A percentile compares a stretch with the other conserved stretches of the same genome.
These are phyloP conservation scores for Phortica variegata DNA, from an alignment of 1,140 invertebrate species.

Conservation along the genomic window DNA sequence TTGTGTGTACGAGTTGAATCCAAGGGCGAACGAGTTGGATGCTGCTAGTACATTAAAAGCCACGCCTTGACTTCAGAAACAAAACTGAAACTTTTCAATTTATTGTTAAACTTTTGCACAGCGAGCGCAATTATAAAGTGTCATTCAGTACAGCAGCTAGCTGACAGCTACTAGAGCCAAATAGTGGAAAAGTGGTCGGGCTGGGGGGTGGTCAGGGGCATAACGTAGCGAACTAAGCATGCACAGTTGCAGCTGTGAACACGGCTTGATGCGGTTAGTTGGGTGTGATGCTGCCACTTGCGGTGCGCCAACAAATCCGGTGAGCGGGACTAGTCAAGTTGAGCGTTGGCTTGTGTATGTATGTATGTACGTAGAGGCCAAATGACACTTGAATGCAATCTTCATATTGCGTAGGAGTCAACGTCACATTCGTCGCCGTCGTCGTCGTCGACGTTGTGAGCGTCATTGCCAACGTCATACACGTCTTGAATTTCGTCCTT, in stretches of 20 bases:
- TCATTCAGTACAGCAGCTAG: slow-evolving; percentile 40
- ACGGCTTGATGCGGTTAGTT: too few species aligned
- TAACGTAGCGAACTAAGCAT: slow-evolving; percentile 29
- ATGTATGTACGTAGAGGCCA: too few species aligned
- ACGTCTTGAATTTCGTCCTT: background rate
- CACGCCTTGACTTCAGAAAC: slow-evolving; percentile 26
- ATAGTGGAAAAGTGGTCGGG: slow-evolving; percentile 49
- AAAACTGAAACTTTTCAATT: slow-evolving; percentile 51
- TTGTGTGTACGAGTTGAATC: too few species aligned
- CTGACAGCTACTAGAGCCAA: slow-evolving; percentile 31
- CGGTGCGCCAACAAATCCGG: too few species aligned
- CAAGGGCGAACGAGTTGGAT: too few species aligned
- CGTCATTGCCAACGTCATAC: slow-evolving; percentile 17
- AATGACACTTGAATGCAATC: too few species aligned
- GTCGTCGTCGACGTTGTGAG: slow-evolving; percentile 20
- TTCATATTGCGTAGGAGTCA: too few species aligned
- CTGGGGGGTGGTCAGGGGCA: background rate
- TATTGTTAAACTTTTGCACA: slow-evolving; percentile 54
- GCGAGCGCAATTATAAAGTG: slow-evolving; percentile 54
- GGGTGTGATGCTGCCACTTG: slow-evolving; percentile 52
- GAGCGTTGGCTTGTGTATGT: too few species aligned
- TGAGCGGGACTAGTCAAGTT: too few species aligned
- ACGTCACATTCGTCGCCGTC: slow-evolving; percentile 24
- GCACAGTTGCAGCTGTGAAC: slow-evolving; percentile 49
- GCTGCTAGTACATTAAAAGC: too few species aligned